Conservation (phyloP, 2,797 vertebrate genomes). For the Tenualosa thibaudeaui region DNA sequence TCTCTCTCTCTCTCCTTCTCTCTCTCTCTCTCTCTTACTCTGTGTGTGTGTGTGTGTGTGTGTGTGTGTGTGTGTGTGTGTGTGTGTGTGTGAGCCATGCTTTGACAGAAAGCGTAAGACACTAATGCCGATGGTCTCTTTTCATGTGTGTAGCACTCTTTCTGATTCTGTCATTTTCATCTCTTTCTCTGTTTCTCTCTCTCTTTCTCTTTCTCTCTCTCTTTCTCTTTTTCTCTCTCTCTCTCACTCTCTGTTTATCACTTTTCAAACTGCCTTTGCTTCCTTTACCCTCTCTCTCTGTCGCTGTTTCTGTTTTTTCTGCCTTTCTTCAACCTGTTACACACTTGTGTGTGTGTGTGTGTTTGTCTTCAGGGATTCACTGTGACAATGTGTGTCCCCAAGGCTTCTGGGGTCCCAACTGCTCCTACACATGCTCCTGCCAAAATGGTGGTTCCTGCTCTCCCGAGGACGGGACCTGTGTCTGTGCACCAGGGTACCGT, state of each 20-base stretch:
- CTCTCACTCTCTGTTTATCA: too few species aligned
- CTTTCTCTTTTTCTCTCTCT: too few species aligned
- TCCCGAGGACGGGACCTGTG: conserved; percentile 91
- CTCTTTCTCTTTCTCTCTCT: too few species aligned
- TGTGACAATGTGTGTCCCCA: conserved; percentile 90
- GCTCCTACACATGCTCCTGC: conserved; percentile 93
- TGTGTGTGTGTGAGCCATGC: conserved; percentile 1
- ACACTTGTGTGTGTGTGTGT: background rate
- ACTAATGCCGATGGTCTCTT: background rate
- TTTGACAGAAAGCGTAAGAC: background rate
- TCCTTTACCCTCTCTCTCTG: too few species aligned
- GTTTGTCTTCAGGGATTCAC: conserved; percentile 81
- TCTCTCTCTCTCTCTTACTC: too few species aligned
- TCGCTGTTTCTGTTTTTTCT: too few species aligned
- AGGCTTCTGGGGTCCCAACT: conserved; percentile 96
- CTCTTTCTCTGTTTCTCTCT: too few species aligned
- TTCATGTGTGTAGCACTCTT: background rate
- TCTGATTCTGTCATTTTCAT: background rate
- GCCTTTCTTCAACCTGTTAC: background rate
- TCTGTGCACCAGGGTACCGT: conserved; percentile 92
- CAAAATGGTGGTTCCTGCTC: conserved; percentile 96
- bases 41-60: conserved; percentile 3
- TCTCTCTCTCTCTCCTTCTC: too few species aligned
- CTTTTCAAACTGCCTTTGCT: too few species aligned
- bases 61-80: conserved; percentile 12